Evolutionary conservation across 1,140 invertebrate species (phyloP).

Genomic region (Zeugodacus cucurbitae): DNA sequence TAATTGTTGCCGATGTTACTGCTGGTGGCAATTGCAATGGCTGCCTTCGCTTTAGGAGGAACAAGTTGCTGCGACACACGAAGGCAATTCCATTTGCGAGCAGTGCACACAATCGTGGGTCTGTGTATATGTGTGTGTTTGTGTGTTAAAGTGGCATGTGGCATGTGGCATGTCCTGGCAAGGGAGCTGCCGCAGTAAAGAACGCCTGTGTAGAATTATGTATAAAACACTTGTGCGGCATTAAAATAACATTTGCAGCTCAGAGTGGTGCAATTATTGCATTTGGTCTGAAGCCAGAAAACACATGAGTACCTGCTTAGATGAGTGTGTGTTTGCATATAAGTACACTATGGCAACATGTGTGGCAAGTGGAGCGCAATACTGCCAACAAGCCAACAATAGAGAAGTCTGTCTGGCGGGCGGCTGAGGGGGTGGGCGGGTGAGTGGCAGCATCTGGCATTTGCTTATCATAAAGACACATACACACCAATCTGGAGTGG

Average conservation of each 20-base stretch:
- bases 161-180: not conserved
- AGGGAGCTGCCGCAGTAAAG: not conserved
- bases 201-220: not conserved
- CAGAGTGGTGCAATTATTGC: slow-evolving; percentile 16
- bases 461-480: slow-evolving; percentile 7
- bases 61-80: not conserved
- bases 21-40: not conserved
- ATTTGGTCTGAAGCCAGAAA: not conserved
- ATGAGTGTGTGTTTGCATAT: not conserved
- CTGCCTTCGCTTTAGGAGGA: not conserved
- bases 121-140: not conserved
- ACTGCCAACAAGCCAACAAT: not conserved
- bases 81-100: not conserved
- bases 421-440: not conserved
- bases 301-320: not conserved
- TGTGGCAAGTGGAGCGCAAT: not conserved
- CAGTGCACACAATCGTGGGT: not conserved
- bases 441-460: not conserved
- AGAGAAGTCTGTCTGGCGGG: not conserved
- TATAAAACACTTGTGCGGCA: slow-evolving; percentile 23
- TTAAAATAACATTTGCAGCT: slow-evolving; percentile 25
- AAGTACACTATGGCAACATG: not conserved
- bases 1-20: not conserved
- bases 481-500: not conserved
- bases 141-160: too few species aligned